Base-by-base conservation (phyloP, 2,797 vertebrate genomes). In the Parauchenoglanis ngamensis region DNA sequence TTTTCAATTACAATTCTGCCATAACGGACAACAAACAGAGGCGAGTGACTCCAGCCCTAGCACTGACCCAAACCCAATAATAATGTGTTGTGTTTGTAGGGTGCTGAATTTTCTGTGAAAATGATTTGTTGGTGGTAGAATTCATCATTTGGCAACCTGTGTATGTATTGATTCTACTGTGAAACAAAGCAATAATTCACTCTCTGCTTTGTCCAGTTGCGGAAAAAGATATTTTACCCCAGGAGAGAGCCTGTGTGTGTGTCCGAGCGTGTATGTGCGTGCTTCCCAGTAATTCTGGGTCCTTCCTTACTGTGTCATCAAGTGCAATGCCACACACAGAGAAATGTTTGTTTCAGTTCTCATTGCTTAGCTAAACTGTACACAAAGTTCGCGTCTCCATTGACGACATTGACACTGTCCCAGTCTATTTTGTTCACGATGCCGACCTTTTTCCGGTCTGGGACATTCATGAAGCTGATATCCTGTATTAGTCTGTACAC, bases 101-200 rank as follows among this genome's bases (percentile, higher is more conserved):
- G 31, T 79, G 77, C 19, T 59, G 21, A 7, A 44, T 44, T 80
- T 56, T n/a, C 10, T 21, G 35, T 44, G 78, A 23, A 44, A 80
- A 61, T 79, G 21, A 80, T 52, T 83, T 63, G 80, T 67, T 49
- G 61, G 40, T 80, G 35, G 56, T 80, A 40, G 31, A 44, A 67
- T 67, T 83, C 80, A 67, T 83, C 80, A 81, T 81, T 67, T 82
- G 28, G 85, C 78, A 25, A 31, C 31, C 28, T 11, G 70, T 54
- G 56, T 40, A 72, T 81, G 46, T 87, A 87, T 87, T 83, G 86
- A 87, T 82, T 83, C 44, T 67, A 23, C 10, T 63, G 70, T 67
- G 59, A 87, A 87, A 83, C 86, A 83, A 87, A 76, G 80, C 79
- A 56, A 46, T 87, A 61, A 87, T 67, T 87, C 80, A 87, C 72